Evolutionary conservation across 53 echinoderm and acorn worm species (phyloP), one percentile per base, ranked within the genome.

Genomic region (Mesocentrotus franciscanus): DNA sequence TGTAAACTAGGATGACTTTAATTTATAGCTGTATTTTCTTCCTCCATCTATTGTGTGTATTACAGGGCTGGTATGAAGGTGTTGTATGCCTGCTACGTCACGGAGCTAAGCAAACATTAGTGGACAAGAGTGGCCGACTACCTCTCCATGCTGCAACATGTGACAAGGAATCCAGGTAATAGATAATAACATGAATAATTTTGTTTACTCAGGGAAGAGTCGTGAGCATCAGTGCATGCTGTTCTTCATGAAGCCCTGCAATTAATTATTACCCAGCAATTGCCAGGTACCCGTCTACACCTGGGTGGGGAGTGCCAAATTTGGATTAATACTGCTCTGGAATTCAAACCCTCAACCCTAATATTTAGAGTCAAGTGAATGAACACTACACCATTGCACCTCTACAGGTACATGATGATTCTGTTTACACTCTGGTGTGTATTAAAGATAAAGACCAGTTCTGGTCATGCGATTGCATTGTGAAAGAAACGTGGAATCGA

Each of bases 91-190:
- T 99, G 9, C 95, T 99, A 61, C 96, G 99, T 24, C 98, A 96
- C 84, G 99, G 99, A 32, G 99, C 98, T 61, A 97, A 98, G 91
- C 99, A 98, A 90, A 92, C 93, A 9, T 96, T 99, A 27, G 92
- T 98, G 24, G 99, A 99, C 79, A 96, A 96, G 58, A 98, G 95
- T 90, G 99, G 99, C 20, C 93, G 99, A 20, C 96, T 99, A n/a
- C 99, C 99, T 29, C 94, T 99, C 4, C 99, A 99, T 97, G 99
- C 99, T 57, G 98, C 99, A 10, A 99, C 99, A 13, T 97, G 98
- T 91, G 98, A 97, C 92, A 96, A 96, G 27, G 98, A 99, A 60
- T 98, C 99, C 36, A 99, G 97, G 99, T 98, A 96, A 22, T 70
- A 27, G 32, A 85, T 85, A 36, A 1, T 30, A 74, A 27, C 12